Evolutionary conservation across 2,888 invertebrate genomes (phyloP), one percentile per base, ranked within the genome.

Genomic region (Acanthopleura granulata): DNA sequence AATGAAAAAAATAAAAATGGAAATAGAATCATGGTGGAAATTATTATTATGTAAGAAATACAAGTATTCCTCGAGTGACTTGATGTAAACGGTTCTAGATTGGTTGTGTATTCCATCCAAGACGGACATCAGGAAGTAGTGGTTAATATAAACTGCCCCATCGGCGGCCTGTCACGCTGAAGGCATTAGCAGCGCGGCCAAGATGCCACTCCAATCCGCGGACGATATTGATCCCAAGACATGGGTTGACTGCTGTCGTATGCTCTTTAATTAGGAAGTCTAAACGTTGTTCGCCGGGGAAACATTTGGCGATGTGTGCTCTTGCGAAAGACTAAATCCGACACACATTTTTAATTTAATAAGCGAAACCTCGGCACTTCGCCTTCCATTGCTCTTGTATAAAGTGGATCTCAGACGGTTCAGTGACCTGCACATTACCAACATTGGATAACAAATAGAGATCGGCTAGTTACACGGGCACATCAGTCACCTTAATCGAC

Each of bases 361-460:
- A 66, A 16, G 22, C 29, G 16, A 15, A 25, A 66, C 3, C 22
- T 25, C 22, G 25, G 22, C 27, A 27, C 22, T 22, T 15, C 66
- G 29, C 22, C 15, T 27, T 25, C 18, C 29, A 25, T 18, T 25
- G 22, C 22, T 25, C 29, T 25, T 22, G 66, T 27, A 57, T 22
- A 57, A 57, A 57, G 22, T 22, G 22, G 66, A 66, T 27, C 66
- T 27, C 25, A 22, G 66, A 6, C 66, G 66, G 27, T 66, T 27
- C 66, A 66, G 66, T 15, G 29, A 27, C 22, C 66, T 16, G 16
- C 22, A 27, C 27, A 66, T 66, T 66, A 66, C 16, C 22, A 66
- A 66, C 66, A 66, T 66, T 66, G 66, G 66, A 22, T 66, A 66
- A 66, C 66, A 66, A 66, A 66, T 25, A 66, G 25, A 66, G 29